Base-by-base conservation (phyloP, 2,113 vertebrate species). In the Eudyptes chrysolophus region DNA sequence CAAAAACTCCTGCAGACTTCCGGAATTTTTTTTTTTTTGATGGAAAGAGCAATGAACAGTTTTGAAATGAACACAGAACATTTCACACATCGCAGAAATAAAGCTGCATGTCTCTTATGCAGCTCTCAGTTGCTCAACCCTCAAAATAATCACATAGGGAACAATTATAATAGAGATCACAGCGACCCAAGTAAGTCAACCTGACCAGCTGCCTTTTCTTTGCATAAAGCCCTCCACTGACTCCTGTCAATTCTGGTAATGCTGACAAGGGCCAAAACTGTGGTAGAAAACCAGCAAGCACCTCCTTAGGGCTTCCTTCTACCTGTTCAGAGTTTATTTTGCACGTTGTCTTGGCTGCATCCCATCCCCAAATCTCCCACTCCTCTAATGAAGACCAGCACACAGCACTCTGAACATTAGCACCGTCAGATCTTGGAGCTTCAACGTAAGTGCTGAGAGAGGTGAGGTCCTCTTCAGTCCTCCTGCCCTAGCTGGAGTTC, bases 71-170 rank as follows among this genome's bases (percentile, higher is more conserved):
- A 87, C 66, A 66, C 14, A 72, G 85, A 93, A 87, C 55, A 34
- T 80, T 90, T 96, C 82, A 80, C 42, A 84, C 30, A n/a, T 54
- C 1, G 15, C 75, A 90, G 84, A 92, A 96, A 90, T 66, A 30
- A 96, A 96, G 87, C 75, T 77, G 58, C 71, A 38, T 2, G 11
- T 66, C 82, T 94, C 89, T 82, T 92, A 87, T n/a, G 84, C 74
- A 88, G 71, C 78, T 92, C 94, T 88, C 78, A 48, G 75, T 51
- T 78, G 93, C 69, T 96, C 93, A 92, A 54, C 96, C 92, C 92
- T 93, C 87, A 97, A 96, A 96, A 96, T 89, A 90, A 96, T 95
- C 95, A 90, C 84, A 93, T 1, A 77, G 82, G 51, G 96, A 96
- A 95, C 97, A 94, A 94, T 80, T 84, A 80, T 52, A 95, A 88